Conservation (phyloP, 2,888 invertebrate species). For the Polietes domitor region DNA sequence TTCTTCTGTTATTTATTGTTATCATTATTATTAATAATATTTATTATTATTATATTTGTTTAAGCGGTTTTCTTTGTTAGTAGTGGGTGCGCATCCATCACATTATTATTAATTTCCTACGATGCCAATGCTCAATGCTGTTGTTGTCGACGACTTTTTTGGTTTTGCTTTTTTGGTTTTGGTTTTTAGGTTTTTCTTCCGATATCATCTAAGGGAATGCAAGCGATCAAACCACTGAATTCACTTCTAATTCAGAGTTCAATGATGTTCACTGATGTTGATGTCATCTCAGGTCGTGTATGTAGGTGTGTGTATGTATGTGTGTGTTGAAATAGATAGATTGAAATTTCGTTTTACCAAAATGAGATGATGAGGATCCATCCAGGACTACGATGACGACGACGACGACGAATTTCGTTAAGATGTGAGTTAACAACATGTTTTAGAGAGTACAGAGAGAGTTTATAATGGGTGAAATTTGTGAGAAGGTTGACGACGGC, state of each 20-base stretch:
- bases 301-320: background rate
- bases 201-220: constrained; percentile 38
- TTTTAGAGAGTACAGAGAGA: background rate
- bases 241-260: background rate
- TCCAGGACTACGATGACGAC: background rate
- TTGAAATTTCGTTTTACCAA: background rate
- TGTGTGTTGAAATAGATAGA: background rate
- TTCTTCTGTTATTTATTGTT: constrained; percentile 29
- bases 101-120: constrained; percentile 45
- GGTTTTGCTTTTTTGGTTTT: background rate
- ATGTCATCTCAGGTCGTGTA: constrained; percentile 1
- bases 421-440: background rate
- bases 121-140: constrained; percentile 8
- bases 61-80: constrained; percentile 55
- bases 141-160: background rate
- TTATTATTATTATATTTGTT: constrained; percentile 43
- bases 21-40: constrained; percentile 36
- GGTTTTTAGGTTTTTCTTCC: constrained; percentile 40
- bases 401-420: background rate
- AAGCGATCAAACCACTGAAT: constrained; percentile 9
- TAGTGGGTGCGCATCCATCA: constrained; percentile 57
- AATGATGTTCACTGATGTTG: background rate
- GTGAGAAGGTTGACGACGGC: constrained; percentile 10
- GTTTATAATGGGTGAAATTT: background rate
- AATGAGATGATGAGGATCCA: background rate